Conservation (phyloP, 2,113 vertebrate species). For the Salminus brasiliensis region DNA sequence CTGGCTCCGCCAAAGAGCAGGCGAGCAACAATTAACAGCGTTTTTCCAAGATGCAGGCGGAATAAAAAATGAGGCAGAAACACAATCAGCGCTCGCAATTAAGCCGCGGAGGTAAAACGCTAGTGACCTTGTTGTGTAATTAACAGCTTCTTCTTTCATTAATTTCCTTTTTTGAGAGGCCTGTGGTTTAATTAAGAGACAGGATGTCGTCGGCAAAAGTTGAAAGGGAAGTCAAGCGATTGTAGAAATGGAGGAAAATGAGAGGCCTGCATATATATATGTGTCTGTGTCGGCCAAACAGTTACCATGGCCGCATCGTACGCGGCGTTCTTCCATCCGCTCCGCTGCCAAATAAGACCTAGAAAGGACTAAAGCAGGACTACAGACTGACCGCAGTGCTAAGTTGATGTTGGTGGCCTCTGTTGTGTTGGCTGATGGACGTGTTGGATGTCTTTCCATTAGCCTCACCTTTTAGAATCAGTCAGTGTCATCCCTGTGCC, state of each 20-base stretch:
- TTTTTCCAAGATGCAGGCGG: conserved; percentile 56
- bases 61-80: conserved; percentile 64
- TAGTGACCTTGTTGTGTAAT: conserved; percentile 75
- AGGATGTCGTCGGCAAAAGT: conserved; percentile 57
- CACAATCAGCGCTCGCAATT: conserved; percentile 68
- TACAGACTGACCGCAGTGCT: no score
- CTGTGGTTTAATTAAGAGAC: conserved; percentile 69
- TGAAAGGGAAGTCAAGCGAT: conserved; percentile 58
- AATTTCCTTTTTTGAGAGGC: conserved; percentile 50
- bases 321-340: no score
- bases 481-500: no score
- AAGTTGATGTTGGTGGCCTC: no score
- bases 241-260: conserved; percentile 33
- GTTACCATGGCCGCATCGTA: no score
- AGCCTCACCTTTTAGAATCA: no score
- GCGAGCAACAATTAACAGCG: conserved; percentile 53
- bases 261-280: background rate
- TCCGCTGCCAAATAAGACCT: no score
- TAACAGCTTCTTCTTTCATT: conserved; percentile 70
- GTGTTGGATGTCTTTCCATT: no score
- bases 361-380: no score
- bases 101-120: conserved; percentile 70
- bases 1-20: conserved; percentile 16
- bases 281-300: no score
- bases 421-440: no score